phyloP scores from a whole-genome alignment of 2,888 invertebrate species.

The Physocephala rufipes region DNA sequence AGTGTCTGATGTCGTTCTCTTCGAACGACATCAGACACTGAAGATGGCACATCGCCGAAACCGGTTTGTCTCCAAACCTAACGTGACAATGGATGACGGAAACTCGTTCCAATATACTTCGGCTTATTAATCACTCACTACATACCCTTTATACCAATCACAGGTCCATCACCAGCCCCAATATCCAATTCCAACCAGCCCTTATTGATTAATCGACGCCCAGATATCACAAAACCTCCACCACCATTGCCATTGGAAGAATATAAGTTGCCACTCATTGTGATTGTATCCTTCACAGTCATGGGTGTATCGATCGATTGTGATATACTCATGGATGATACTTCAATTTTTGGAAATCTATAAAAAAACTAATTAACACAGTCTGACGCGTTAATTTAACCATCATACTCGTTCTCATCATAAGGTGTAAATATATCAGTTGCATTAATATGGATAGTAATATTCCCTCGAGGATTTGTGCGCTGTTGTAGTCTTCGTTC shows the following conservation, averaged over 20 bases:
- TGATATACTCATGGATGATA: slow-evolving; percentile 91
- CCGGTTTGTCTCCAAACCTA: no score
- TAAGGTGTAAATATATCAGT: slow-evolving; percentile 91
- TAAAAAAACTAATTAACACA: slow-evolving; percentile 50
- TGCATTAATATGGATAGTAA: slow-evolving; percentile 89
- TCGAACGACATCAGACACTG: no score
- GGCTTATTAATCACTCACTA: not conserved
- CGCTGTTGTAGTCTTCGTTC: slow-evolving; percentile 87
- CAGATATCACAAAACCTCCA: slow-evolving; percentile 76
- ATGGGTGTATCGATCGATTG: slow-evolving; percentile 95
- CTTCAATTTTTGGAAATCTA: slow-evolving; percentile 77
- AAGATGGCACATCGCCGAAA: no score
- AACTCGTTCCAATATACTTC: not conserved
- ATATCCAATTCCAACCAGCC: slow-evolving; percentile 89
- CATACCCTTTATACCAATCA: slow-evolving; percentile 75
- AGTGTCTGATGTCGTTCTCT: no score
- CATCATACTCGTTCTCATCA: slow-evolving; percentile 71
- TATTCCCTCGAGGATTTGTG: slow-evolving; percentile 90
- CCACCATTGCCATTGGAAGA: slow-evolving; percentile 88
- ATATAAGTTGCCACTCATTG: slow-evolving; percentile 81
- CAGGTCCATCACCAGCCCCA: slow-evolving; percentile 86
- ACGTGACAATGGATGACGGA: no score
- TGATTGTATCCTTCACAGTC: slow-evolving; percentile 84
- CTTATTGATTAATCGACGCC: slow-evolving; percentile 80
- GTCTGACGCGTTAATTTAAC: slow-evolving; percentile 30